Conservation (phyloP, 2,797 vertebrate genomes). For the Euthynnus affinis region DNA sequence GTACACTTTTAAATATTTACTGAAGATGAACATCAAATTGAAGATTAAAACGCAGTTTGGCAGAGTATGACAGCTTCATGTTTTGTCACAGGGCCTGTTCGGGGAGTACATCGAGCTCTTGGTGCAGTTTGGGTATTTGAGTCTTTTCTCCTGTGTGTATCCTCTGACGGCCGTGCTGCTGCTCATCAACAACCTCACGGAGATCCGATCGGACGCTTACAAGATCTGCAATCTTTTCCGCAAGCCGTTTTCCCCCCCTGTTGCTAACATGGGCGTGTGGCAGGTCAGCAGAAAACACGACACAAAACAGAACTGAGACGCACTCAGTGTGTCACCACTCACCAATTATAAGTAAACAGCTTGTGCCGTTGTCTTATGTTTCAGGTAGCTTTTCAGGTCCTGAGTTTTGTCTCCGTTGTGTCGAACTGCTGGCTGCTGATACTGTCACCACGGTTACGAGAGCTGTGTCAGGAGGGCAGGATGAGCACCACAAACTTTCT, state of each 20-base stretch:
- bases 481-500: constrained; percentile 75
- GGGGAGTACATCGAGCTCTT: constrained; percentile 90
- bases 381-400: constrained; percentile 86
- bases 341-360: background rate
- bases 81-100: constrained; percentile 85
- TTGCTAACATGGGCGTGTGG: constrained; percentile 87
- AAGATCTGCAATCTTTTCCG: constrained; percentile 89
- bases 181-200: constrained; percentile 88
- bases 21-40: background rate
- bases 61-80: background rate
- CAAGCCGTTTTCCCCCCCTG: constrained; percentile 85
- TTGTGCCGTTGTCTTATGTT: constrained; percentile 11
- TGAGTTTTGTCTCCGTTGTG: constrained; percentile 87
- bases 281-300: constrained; percentile 77
- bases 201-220: constrained; percentile 88
- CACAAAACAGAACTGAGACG: background rate
- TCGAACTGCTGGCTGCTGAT: constrained; percentile 89
- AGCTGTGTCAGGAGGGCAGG: constrained; percentile 66
- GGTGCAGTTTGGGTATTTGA: constrained; percentile 91
- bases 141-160: constrained; percentile 90
- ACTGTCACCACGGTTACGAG: constrained; percentile 82
- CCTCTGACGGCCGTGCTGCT: constrained; percentile 86
- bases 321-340: background rate
- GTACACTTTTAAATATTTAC: background rate
- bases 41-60: no score